phyloP scores from a whole-genome alignment of 2,888 invertebrate species.

The Cataglyphis rosenhaueri region DNA sequence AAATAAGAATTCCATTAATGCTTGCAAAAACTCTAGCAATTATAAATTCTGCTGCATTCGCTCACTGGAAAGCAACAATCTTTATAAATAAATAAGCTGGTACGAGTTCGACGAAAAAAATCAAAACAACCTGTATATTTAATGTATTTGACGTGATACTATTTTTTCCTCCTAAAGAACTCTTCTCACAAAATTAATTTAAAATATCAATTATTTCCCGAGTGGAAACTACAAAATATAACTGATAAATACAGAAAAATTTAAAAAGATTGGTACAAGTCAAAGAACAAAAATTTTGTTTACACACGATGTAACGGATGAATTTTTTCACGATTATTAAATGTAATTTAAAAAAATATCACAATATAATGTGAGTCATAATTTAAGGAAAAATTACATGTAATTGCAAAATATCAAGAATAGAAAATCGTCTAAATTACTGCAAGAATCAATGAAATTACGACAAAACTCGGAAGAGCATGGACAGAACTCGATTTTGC shows the following conservation, averaged over 20 bases:
- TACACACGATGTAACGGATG: too few species aligned
- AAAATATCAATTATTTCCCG: neutral
- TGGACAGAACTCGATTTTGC: neutral
- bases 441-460: neutral
- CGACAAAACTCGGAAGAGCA: conserved; percentile 15
- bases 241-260: neutral
- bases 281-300: neutral
- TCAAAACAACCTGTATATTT: neutral
- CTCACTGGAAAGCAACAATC: neutral
- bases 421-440: neutral
- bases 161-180: neutral
- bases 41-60: neutral
- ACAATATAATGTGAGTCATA: neutral
- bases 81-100: conserved; percentile 13
- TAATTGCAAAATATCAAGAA: neutral
- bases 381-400: neutral
- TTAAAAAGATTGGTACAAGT: neutral
- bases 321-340: too few species aligned
- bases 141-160: neutral
- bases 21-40: conserved; percentile 1
- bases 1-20: neutral
- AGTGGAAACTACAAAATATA: conserved; percentile 20
- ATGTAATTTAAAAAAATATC: neutral
- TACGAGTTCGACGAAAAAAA: neutral
- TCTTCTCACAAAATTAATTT: neutral